Percentiles rank a stretch among this genome's conserved stretches.
Conservation (phyloP, 2,797 vertebrate genomes). For the Crocodylus rhombifer region DNA sequence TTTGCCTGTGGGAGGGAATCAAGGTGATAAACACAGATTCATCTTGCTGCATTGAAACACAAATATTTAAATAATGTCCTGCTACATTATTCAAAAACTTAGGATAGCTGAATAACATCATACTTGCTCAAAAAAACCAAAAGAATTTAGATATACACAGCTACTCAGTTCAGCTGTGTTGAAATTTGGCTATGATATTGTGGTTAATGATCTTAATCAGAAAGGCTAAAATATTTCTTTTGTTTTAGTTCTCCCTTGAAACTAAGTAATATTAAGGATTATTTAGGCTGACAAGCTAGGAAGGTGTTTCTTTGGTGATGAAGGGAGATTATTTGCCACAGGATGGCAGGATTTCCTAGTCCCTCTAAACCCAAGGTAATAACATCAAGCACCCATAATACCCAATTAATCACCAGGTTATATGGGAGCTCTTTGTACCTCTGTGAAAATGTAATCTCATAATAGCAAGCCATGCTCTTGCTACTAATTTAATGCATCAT, state of each 20-base stretch:
- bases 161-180: neutral
- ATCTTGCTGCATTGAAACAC: neutral
- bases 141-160: neutral
- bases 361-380: conserved; percentile 22
- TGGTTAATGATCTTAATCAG: neutral
- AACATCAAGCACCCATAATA: neutral
- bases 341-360: neutral
- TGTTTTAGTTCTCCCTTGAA: conserved; percentile 60
- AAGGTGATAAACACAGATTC: neutral
- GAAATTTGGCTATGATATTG: conserved; percentile 13
- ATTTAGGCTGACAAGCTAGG: neutral
- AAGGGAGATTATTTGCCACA: neutral
- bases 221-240: neutral
- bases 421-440: conserved; percentile 14
- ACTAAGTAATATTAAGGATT: conserved; percentile 24
- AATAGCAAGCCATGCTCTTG: conserved; percentile 17
- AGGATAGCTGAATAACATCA: neutral
- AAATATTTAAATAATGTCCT: neutral
- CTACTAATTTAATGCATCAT: neutral
- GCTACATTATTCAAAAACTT: neutral
- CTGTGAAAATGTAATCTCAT: conserved; percentile 36
- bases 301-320: neutral
- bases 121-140: neutral
- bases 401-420: conserved; percentile 21
- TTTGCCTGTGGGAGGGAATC: neutral